Base-by-base conservation (phyloP, 2,888 invertebrate genomes). In the Acanthosepion esculentum region DNA sequence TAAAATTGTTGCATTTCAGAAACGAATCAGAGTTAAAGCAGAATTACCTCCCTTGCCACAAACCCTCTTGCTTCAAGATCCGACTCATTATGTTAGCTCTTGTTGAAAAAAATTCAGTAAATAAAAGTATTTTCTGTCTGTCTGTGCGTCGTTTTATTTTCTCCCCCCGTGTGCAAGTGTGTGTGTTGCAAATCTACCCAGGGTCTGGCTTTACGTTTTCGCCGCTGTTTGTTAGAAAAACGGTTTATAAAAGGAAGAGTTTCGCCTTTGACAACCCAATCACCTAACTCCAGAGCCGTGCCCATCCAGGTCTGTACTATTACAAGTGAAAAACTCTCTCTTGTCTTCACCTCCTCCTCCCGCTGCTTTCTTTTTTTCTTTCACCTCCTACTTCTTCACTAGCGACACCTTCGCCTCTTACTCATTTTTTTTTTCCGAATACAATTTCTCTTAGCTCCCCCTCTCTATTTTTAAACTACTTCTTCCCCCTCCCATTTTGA, bases 91-190 rank as follows among this genome's bases (percentile, higher is more conserved):
- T n/a, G 93, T 93, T 93, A 93, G 93, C 53, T 93, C 93, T 93
- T 93, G 93, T 93, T 48, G 93, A 50, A 93, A 93, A 93, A 93
- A 93, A 93, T 93, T 48, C 53, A 50, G 93, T 93, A 93, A 93
- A 93, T 93, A 93, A 93, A 93, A 93, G 53, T 93, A 93, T 93
- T 78, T 93, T 93, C 93, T 41, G 93, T 93, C 93, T 93, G 93
- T 93, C 93, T 93, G 93, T 93, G 93, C 48, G 93, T 93, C 93
- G 93, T 93, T 53, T 93, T 93, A 93, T 93, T 93, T 93, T 93
- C 93, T 93, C 93, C 78, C 93, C 93, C 48, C 93, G 78, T 93
- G 93, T 93, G 93, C 93, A 93, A 93, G 50, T 93, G 93, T 93
- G 93, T 93, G 48, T 50, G 93, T 93, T 93, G 48, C 93, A 53